Conservation (phyloP, 2,888 invertebrate species). For the Zootermopsis nevadensis region DNA sequence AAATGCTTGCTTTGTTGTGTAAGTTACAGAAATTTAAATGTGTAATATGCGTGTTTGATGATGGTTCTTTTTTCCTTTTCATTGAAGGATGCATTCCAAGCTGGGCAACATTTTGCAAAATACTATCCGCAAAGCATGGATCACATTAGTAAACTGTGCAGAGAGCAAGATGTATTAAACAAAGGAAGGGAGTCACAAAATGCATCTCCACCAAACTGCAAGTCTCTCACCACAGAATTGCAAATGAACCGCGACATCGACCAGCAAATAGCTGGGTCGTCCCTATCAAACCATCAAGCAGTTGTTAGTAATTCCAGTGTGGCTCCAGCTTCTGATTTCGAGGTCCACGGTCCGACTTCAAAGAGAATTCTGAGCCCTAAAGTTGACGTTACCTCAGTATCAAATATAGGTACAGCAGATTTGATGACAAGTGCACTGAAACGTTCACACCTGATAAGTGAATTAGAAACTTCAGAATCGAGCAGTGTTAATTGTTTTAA, state of each 20-base stretch:
- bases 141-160: slow-evolving; percentile 52
- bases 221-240: not conserved
- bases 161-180: slow-evolving; percentile 1
- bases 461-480: not conserved
- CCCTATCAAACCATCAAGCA: not conserved
- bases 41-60: not conserved
- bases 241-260: not conserved
- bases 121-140: slow-evolving; percentile 68
- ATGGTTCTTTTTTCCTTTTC: slow-evolving; percentile 1
- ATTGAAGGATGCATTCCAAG: slow-evolving; percentile 63
- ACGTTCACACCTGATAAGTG: not conserved
- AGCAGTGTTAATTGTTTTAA: not conserved
- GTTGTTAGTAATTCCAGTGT: too few species aligned
- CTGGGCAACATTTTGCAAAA: slow-evolving; percentile 80
- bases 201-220: not conserved
- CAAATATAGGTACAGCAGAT: not conserved
- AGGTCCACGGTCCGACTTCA: not conserved
- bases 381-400: not conserved
- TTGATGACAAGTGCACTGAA: slow-evolving; percentile 13
- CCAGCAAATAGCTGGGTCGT: not conserved
- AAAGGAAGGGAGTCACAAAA: not conserved
- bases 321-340: not conserved
- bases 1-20: too few species aligned
- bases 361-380: not conserved
- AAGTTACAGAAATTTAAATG: too few species aligned